Percentiles rank a stretch among this genome's conserved stretches.
Conservation (phyloP, 2,113 vertebrate species). For the Lichenostomus cassidix region DNA sequence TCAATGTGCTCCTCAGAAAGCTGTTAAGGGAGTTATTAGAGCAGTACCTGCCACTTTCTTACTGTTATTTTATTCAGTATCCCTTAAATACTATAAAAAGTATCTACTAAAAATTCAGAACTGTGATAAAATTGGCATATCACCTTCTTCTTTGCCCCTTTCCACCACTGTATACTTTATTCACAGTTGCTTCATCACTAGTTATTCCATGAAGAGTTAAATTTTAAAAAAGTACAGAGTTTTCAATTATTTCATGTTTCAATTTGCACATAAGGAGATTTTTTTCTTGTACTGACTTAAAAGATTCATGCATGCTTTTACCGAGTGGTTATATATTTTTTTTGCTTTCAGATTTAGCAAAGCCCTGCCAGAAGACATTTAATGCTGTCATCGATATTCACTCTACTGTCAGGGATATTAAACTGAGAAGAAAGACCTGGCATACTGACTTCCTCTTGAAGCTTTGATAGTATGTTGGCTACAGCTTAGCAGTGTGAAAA, state of each 20-base stretch:
- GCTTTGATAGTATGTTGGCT: conserved; percentile 35
- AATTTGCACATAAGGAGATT: not conserved
- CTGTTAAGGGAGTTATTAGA: not conserved
- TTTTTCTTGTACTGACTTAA: not conserved
- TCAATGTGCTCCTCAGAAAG: not conserved
- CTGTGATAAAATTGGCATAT: not conserved
- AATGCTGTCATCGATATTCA: conserved; percentile 39
- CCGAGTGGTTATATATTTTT: not conserved
- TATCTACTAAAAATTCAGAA: conserved; percentile 12
- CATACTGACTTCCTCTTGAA: conserved; percentile 33
- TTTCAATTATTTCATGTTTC: conserved; percentile 19
- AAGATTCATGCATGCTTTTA: not conserved
- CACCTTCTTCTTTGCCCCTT: not conserved
- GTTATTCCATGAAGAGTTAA: not conserved
- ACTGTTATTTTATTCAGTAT: not conserved
- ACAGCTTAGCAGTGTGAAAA: conserved; percentile 14
- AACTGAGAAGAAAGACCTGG: conserved; percentile 34
- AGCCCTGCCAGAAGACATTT: conserved; percentile 20
- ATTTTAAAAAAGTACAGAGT: not conserved
- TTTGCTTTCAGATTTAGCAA: not conserved
- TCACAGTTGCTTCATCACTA: not conserved
- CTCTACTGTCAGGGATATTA: conserved; percentile 31
- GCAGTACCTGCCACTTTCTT: conserved; percentile 5
- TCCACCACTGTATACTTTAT: not conserved
- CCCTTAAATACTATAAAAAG: conserved; percentile 7